Base-by-base conservation (phyloP, 2,888 invertebrate genomes). In the Nomada hirtipes region DNA sequence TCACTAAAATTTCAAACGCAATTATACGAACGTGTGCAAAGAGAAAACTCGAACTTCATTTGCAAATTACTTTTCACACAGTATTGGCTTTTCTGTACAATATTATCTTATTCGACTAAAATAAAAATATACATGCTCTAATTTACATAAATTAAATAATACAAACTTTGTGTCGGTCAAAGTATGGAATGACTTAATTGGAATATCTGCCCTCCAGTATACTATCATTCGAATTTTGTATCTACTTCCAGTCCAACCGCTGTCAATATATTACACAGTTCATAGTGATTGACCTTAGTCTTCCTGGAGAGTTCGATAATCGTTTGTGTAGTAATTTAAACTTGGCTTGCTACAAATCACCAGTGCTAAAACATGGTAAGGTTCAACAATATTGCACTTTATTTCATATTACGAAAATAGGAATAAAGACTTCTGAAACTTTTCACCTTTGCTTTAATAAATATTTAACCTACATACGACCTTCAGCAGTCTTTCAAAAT, bases 391-490 rank as follows among this genome's bases (percentile, higher is more conserved):
- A 4, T 26, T 23, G 18, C 13, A 42, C 50, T 59, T 52, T 55
- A 23, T 55, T 55, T 57, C 52, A 50, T 9, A 10, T 44, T 64
- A n/a, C 13, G n/a, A 13, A 52, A 61, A 55, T 36, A 26, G 59
- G 65, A 36, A 26, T 2, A 53, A 52, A 10, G 53, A 57, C 26
- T 29, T 42, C 9, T 47, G 13, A 50, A 68, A 57, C 2, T 18
- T 53, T 29, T 0, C 9, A 0, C 44, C 29, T 67, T 67, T 2
- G 20, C 11, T 18, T n/a, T 23, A 70, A 15, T 7, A 57, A 59
- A 63, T 18, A 13, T 59, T 68, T 88, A 85, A 85, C 88, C 88
- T 88, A 75, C 79, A 60, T 75, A 71, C 63, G 87, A 87, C 88
- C 88, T 88, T 87, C 65, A 75, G 23, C 2, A 53, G 18, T 73